Evolutionary conservation across 2,113 vertebrate species (phyloP), one percentile per base, ranked within the genome.

Genomic region (Chaetodon trifascialis): DNA sequence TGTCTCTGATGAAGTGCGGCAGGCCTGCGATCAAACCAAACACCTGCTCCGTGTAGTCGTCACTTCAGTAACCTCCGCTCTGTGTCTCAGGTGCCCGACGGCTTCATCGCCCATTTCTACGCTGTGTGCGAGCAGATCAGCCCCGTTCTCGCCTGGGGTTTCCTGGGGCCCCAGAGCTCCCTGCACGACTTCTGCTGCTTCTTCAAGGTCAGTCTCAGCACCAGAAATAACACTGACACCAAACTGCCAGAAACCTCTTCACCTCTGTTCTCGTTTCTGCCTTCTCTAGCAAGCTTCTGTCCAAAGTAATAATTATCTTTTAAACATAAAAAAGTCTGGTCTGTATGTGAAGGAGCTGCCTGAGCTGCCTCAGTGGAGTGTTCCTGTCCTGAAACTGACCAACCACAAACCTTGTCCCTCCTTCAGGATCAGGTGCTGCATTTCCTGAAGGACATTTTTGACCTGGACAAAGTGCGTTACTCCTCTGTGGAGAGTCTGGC

Each of bases 371-470:
- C 30, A 30, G 30, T 30, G 30, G 30, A 40, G 44, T 25, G 11
- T 30, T 15, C 58, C 60, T 7, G 56, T 58, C 15, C 7, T 25
- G 7, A 52, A 52, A 52, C 6, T n/a, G 5, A 12, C 7, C 1
- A 23, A 7, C 58, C 25, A 54, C 7, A 14, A 2, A 3, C 47
- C 3, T 1, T 1, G 0, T 30, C 49, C 8, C 3, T 16, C 15
- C 55, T 23, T 5, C 88, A 99, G 98, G 97, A 98, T 87, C 97
- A 99, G 93, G 96, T 99, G 89, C 93, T 98, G 87, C 95, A 95
- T 94, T 99, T 99, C 92, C 95, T 99, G 51, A 99, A 97, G 88
- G 98, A 99, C 92, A 97, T 99, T 84, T 99, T 99, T 77, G 98
- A 99, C 85, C 95, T 98, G 84, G 98, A 99, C 60, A 99, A 99